Conservation (phyloP, 2,113 vertebrate species). For the Tachuris rubrigastra region DNA sequence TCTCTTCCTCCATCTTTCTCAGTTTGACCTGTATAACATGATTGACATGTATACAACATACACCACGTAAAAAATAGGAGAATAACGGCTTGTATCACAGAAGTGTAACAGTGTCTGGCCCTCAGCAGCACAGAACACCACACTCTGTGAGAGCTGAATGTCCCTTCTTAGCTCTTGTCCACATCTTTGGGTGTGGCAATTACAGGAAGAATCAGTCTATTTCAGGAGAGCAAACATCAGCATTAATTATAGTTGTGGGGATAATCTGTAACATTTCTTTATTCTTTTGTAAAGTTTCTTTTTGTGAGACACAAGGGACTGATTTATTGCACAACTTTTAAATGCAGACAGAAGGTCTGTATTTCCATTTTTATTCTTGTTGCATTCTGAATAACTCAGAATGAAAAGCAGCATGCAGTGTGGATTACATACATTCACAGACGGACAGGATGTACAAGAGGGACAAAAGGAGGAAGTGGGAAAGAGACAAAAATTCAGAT, state of each 20-base stretch:
- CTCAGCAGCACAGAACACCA: not conserved
- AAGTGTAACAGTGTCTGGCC: not conserved
- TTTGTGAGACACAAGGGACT: not conserved
- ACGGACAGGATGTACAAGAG: not conserved
- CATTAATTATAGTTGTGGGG: not conserved
- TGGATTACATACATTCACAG: not conserved
- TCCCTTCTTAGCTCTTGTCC: not conserved
- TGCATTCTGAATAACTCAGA: too few species aligned
- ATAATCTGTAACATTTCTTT: not conserved
- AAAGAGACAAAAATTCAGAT: not conserved
- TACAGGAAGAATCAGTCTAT: accelerated
- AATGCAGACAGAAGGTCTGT: not conserved
- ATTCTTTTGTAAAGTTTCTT: not conserved
- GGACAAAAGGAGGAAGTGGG: not conserved
- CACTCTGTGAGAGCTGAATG: accelerated
- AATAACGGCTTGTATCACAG: not conserved
- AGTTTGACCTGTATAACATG: not conserved
- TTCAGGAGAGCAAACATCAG: not conserved
- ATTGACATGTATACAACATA: not conserved
- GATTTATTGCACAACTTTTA: not conserved
- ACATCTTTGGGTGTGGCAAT: not conserved
- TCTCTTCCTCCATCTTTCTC: not conserved
- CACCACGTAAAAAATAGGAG: not conserved
- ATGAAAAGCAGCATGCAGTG: not conserved
- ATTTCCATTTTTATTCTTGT: not conserved